Evolutionary conservation across 2,888 invertebrate species (phyloP).

Genomic region (Dryobotodes eremita): DNA sequence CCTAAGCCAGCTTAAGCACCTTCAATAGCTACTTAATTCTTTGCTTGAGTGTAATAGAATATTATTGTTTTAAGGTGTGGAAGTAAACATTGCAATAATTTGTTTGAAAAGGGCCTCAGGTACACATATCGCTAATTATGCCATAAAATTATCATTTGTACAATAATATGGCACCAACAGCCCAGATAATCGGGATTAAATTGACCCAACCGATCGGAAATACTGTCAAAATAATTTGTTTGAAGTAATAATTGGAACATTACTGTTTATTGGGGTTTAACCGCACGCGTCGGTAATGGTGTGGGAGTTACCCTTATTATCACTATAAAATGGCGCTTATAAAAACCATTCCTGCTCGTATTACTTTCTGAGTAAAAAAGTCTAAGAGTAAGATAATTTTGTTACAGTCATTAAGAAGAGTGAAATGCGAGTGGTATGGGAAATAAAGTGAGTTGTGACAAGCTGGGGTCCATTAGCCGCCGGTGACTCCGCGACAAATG

Average conservation of each 20-base stretch:
- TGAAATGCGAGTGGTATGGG: constrained; percentile 68
- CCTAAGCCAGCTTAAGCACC: constrained; percentile 53
- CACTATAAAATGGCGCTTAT: constrained; percentile 47
- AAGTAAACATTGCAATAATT: constrained; percentile 5
- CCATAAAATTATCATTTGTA: constrained; percentile 33
- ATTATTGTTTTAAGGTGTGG: constrained; percentile 7
- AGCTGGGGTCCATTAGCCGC: constrained; percentile 71
- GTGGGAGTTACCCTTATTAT: constrained; percentile 43
- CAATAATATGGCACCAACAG: constrained; percentile 30
- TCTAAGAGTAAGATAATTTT: constrained; percentile 39
- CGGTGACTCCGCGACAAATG: constrained; percentile 77
- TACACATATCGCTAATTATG: constrained; percentile 25
- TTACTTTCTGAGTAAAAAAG: constrained; percentile 49
- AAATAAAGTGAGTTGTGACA: constrained; percentile 72
- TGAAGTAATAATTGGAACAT: constrained; percentile 62
- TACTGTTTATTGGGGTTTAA: constrained; percentile 61
- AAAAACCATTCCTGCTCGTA: constrained; percentile 36
- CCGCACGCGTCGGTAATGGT: constrained; percentile 37
- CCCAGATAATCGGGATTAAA: constrained; percentile 43
- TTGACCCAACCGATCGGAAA: constrained; percentile 48
- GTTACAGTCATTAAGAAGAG: constrained; percentile 56
- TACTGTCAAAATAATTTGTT: constrained; percentile 53
- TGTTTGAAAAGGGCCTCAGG: constrained; percentile 13
- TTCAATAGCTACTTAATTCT: constrained; percentile 53
- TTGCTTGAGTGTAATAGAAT: constrained; percentile 28